Percentiles rank a stretch among this genome's conserved stretches.
phyloP scores from a whole-genome alignment of 2,888 invertebrate species.

The Sphaeridia pumilis region DNA sequence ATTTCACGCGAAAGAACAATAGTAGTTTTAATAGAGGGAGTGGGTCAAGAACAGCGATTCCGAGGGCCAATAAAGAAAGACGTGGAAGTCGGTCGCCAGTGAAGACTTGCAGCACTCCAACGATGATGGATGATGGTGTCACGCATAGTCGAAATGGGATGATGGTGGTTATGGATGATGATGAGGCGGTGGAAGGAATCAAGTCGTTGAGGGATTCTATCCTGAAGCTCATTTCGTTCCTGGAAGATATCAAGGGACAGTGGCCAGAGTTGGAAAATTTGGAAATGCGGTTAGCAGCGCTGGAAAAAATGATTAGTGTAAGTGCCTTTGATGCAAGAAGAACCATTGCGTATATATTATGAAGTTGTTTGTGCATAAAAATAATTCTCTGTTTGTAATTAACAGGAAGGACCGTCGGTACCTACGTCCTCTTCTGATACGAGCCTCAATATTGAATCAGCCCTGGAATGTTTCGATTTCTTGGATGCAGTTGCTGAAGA shows the following conservation, averaged over 20 bases:
- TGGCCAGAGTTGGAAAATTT: slow-evolving; percentile 41
- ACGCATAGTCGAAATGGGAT: slow-evolving; percentile 11
- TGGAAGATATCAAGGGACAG: slow-evolving; percentile 43
- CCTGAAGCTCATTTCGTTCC: slow-evolving; percentile 10
- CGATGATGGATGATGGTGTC: slow-evolving; percentile 9
- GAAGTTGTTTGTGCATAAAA: background rate
- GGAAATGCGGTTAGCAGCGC: slow-evolving; percentile 39
- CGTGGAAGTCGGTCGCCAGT: too few species aligned
- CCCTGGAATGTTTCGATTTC: slow-evolving; percentile 45
- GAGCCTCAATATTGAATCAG: slow-evolving; percentile 44
- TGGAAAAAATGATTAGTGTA: slow-evolving; percentile 40
- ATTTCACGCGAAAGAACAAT: too few species aligned
- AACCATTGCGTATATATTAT: too few species aligned
- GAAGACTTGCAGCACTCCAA: too few species aligned
- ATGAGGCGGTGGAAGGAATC: slow-evolving; percentile 7
- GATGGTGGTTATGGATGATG: slow-evolving; percentile 16
- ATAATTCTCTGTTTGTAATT: background rate
- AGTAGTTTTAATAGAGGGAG: too few species aligned
- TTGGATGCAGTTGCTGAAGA: slow-evolving; percentile 40
- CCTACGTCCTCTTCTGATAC: slow-evolving; percentile 38
- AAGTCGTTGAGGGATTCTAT: slow-evolving; percentile 14
- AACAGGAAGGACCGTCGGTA: slow-evolving; percentile 12
- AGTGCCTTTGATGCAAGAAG: too few species aligned
- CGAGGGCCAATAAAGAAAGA: background rate
- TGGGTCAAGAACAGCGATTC: background rate